A percentile compares a stretch with the other conserved stretches of the same genome.
These are phyloP conservation scores for Andrena bucephala DNA, from an alignment of 2,888 invertebrate species.

Conservation along the genomic window DNA sequence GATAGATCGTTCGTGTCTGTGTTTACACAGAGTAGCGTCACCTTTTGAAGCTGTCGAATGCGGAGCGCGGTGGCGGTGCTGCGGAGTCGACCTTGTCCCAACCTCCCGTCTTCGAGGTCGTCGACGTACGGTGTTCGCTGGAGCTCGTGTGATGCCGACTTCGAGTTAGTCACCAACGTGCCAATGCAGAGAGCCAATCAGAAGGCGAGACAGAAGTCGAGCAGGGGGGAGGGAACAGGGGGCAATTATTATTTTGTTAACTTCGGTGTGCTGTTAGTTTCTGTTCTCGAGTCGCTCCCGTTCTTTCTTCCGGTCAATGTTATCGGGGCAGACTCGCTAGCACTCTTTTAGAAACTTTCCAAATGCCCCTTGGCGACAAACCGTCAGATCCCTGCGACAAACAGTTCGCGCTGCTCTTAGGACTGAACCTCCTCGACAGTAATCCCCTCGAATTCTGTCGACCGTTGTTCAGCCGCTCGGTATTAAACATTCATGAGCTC, in stretches of 20 bases:
- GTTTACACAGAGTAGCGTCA: constrained; percentile 73
- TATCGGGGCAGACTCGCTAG: constrained; percentile 23
- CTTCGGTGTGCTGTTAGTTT: constrained; percentile 52
- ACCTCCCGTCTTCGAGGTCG: constrained; percentile 82
- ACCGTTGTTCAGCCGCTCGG: no score
- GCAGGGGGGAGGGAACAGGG: constrained; percentile 60
- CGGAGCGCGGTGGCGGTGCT: constrained; percentile 80
- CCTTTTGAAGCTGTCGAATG: constrained; percentile 85
- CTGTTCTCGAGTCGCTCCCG: constrained; percentile 6
- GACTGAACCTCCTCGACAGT: no score
- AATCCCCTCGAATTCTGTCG: no score
- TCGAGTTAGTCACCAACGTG: constrained; percentile 79
- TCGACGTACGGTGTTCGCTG: constrained; percentile 83
- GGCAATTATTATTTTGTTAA: constrained; percentile 74
- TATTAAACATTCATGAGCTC: no score
- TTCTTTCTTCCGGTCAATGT: constrained; percentile 23
- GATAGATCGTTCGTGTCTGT: constrained; percentile 19
- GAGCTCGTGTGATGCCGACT: constrained; percentile 84
- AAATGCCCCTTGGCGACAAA: constrained; percentile 48
- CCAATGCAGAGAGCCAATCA: constrained; percentile 76
- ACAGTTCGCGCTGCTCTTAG: not conserved
- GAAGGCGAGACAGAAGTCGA: constrained; percentile 69
- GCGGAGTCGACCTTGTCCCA: constrained; percentile 81
- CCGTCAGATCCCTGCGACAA: not conserved
- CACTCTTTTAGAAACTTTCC: not conserved